phyloP scores from a whole-genome alignment of 2,797 vertebrate genomes.

The Todus mexicanus region DNA sequence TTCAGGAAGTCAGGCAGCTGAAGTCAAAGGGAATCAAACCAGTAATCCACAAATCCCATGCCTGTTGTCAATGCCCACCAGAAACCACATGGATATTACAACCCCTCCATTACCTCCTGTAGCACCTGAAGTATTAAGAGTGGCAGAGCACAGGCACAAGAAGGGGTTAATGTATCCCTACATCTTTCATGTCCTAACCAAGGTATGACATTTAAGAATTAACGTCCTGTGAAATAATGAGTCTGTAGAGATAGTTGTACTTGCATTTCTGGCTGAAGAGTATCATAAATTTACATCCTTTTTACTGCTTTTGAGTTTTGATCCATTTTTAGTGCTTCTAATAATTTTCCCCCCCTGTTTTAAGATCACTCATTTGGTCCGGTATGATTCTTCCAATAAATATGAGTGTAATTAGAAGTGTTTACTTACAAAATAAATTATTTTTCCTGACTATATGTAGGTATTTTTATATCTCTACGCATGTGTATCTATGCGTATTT shows the following conservation, averaged over 20 bases:
- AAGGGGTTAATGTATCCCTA: constrained; percentile 97
- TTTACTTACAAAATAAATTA: not conserved
- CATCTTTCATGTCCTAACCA: constrained; percentile 93
- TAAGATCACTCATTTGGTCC: not conserved
- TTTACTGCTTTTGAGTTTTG: not conserved
- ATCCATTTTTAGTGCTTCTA: not conserved
- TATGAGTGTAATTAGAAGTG: not conserved
- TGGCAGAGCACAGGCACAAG: constrained; percentile 94
- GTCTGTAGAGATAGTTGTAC: not conserved
- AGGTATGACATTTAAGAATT: constrained; percentile 76
- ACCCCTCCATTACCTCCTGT: constrained; percentile 90
- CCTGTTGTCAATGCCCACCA: constrained; percentile 93
- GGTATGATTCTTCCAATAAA: not conserved
- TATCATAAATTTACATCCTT: not conserved
- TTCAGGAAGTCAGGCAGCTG: constrained; percentile 76
- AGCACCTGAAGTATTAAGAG: constrained; percentile 91
- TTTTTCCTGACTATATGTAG: not conserved
- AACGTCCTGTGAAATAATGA: not conserved
- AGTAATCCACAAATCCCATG: constrained; percentile 88
- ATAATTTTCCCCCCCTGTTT: not conserved
- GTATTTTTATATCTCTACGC: not conserved
- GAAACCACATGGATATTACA: constrained; percentile 98
- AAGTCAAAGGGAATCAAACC: constrained; percentile 78
- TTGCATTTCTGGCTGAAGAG: not conserved
- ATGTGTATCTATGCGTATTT: not conserved